Conservation (phyloP, 2,113 vertebrate genomes). For the Ictalurus punctatus region DNA sequence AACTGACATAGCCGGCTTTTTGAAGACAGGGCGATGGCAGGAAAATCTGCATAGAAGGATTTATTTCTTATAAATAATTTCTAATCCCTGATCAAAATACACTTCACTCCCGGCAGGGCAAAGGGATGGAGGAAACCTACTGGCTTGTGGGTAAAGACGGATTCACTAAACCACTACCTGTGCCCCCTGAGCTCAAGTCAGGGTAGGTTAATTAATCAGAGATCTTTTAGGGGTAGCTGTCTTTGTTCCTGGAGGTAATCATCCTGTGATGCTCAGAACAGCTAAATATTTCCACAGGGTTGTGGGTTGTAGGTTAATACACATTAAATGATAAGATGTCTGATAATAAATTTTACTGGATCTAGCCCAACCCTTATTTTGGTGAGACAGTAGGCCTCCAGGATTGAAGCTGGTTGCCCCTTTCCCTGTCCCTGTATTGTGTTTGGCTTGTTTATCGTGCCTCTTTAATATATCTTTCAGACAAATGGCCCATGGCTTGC, state of each 20-base stretch:
- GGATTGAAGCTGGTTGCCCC: constrained; percentile 28
- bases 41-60: neutral
- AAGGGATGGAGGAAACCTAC: constrained; percentile 70
- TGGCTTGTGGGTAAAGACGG: constrained; percentile 73
- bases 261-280: neutral
- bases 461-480: constrained; percentile 60
- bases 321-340: neutral
- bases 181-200: constrained; percentile 68
- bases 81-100: neutral
- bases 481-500: constrained; percentile 67
- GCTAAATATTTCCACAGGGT: neutral
- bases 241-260: constrained; percentile 38
- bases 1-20: neutral
- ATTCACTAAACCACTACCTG: constrained; percentile 74
- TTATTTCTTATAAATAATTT: neutral
- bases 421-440: constrained; percentile 6
- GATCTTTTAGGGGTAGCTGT: constrained; percentile 15
- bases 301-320: neutral
- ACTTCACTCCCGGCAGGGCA: constrained; percentile 42
- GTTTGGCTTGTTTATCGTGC: constrained; percentile 38
- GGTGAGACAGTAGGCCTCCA: neutral
- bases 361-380: neutral
- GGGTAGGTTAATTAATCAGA: constrained; percentile 63
- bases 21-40: neutral
- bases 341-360: neutral